Evolutionary conservation across 2,888 invertebrate genomes (phyloP).

Genomic region (Megalurothrips usitatus): DNA sequence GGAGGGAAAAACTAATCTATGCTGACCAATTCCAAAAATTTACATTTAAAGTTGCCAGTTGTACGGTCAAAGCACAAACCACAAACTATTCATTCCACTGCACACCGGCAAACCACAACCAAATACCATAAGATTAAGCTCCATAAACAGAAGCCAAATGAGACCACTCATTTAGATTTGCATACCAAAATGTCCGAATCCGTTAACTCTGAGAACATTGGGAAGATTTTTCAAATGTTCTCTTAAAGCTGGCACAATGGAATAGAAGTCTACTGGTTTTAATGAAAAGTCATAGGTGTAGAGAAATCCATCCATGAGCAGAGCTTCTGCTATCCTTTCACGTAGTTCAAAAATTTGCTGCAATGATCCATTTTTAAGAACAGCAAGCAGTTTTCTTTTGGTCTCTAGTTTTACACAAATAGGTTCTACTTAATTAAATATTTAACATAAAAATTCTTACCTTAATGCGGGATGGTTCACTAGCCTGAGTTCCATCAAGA

Average conservation of each 20-base stretch:
- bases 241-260: constrained; percentile 67
- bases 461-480: constrained; percentile 40
- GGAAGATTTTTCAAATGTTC: constrained; percentile 54
- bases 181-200: constrained; percentile 12
- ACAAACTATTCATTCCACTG: too few species aligned
- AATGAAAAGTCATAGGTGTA: constrained; percentile 95
- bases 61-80: too few species aligned
- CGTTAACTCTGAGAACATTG: neutral
- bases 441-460: neutral
- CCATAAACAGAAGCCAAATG: neutral
- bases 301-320: constrained; percentile 75
- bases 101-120: too few species aligned
- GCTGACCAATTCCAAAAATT: too few species aligned
- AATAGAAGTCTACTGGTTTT: constrained; percentile 78
- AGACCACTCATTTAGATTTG: neutral
- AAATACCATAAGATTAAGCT: neutral
- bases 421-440: neutral
- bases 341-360: constrained; percentile 79
- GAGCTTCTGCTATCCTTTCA: constrained; percentile 75
- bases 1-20: too few species aligned
- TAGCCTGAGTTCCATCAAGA: constrained; percentile 77
- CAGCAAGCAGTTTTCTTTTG: neutral
- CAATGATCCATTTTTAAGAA: constrained; percentile 36
- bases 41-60: too few species aligned
- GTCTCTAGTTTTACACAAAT: neutral